Conservation (phyloP, 2,888 invertebrate species). For the Sialis lutaria region DNA sequence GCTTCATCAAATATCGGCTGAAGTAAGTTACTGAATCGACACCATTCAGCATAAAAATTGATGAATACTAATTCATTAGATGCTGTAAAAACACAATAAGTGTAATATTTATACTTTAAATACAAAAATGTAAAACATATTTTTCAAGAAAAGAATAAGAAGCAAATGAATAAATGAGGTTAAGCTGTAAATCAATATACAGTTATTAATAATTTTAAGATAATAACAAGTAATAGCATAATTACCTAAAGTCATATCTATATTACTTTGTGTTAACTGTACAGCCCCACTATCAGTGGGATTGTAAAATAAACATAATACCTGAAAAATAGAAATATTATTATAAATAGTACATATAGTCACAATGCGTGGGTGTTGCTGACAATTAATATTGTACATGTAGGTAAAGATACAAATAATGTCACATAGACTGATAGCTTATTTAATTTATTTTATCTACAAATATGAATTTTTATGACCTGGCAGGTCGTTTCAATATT, state of each 20-base stretch:
- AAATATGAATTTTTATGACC: no score
- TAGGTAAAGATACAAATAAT: no score
- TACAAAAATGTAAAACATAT: background rate
- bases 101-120: background rate
- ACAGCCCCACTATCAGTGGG: conserved; percentile 70
- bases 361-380: background rate
- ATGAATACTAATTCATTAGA: conserved; percentile 93
- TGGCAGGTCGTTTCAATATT: no score
- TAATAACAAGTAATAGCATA: background rate
- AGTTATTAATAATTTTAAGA: background rate
- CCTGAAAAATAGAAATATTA: conserved; percentile 20
- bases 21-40: conserved; percentile 92
- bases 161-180: no score
- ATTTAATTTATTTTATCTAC: no score
- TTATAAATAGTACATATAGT: background rate
- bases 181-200: background rate
- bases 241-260: conserved; percentile 74
- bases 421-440: no score
- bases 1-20: conserved; percentile 95
- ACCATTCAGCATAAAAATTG: conserved; percentile 99
- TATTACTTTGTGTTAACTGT: conserved; percentile 59
- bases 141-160: no score
- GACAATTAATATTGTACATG: no score
- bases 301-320: conserved; percentile 42
- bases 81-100: conserved; percentile 40